These are phyloP conservation scores for Falco berigora DNA, from an alignment of 2,797 vertebrate species.

Conservation along the genomic window DNA sequence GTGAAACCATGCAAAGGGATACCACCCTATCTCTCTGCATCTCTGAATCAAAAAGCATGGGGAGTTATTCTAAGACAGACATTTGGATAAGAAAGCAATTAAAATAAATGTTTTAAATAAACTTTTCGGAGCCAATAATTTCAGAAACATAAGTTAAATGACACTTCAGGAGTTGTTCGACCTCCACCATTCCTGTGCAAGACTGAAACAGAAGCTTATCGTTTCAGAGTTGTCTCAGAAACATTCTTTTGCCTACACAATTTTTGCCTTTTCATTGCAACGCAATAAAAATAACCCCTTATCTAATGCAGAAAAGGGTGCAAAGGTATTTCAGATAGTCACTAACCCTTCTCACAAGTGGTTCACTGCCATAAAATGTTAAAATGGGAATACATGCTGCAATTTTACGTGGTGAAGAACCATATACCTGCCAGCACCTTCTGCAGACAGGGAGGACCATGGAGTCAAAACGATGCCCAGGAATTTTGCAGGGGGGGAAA, in stretches of 20 bases:
- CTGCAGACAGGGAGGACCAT: background rate
- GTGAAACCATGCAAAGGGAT: background rate
- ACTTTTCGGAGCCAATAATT: background rate
- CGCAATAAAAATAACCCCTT: background rate
- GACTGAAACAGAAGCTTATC: background rate
- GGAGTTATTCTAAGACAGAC: background rate
- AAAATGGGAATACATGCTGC: background rate
- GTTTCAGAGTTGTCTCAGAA: background rate
- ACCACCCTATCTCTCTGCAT: background rate
- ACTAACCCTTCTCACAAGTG: background rate
- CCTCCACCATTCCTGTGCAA: background rate
- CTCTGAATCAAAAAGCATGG: background rate
- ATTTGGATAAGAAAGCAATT: background rate
- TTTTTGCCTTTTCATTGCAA: background rate
- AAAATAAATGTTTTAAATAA: background rate
- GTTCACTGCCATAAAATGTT: background rate
- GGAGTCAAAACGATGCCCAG: background rate
- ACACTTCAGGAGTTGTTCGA: background rate
- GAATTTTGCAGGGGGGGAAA: background rate
- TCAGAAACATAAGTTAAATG: background rate
- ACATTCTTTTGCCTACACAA: background rate
- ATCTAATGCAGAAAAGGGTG: background rate
- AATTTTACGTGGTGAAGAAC: background rate
- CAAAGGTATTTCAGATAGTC: background rate
- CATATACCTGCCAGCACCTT: background rate